Conservation (phyloP, 2,113 vertebrate species). For the Percopsis transmontana region DNA sequence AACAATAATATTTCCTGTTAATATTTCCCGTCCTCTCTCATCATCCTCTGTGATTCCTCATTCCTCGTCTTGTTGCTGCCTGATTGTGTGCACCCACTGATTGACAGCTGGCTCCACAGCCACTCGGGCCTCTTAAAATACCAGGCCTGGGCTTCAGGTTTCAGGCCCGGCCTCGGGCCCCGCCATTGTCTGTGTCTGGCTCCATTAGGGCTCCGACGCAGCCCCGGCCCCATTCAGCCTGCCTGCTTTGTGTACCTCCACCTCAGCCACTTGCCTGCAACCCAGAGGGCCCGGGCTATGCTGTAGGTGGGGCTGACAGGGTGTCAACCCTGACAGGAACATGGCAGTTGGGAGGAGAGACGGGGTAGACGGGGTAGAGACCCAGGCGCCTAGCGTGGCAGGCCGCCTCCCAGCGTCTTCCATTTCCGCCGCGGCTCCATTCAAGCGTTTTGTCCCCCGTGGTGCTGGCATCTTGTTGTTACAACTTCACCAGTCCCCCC, state of each 20-base stretch:
- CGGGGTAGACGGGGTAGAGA: slow-evolving; percentile 68
- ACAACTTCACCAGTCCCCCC: slow-evolving; percentile 44
- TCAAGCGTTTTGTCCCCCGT: slow-evolving; percentile 61
- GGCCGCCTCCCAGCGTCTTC: slow-evolving; percentile 62
- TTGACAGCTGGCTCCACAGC: slow-evolving; percentile 86
- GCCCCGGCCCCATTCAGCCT: slow-evolving; percentile 69
- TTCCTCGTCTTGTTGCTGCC: slow-evolving; percentile 61
- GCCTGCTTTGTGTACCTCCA: slow-evolving; percentile 71
- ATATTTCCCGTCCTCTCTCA: slow-evolving; percentile 67
- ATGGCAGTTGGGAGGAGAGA: slow-evolving; percentile 64
- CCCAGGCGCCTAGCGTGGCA: slow-evolving; percentile 70
- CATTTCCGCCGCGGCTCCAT: slow-evolving; percentile 58
- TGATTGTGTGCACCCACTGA: slow-evolving; percentile 81
- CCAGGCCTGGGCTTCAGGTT: slow-evolving; percentile 79
- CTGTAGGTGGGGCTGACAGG: slow-evolving; percentile 68
- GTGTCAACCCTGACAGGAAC: slow-evolving; percentile 68
- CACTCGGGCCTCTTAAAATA: slow-evolving; percentile 86
- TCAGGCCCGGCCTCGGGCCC: slow-evolving; percentile 80
- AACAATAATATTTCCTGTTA: slow-evolving; percentile 62
- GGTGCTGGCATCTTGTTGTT: slow-evolving; percentile 65
- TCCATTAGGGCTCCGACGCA: slow-evolving; percentile 71
- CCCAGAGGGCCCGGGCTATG: slow-evolving; percentile 63
- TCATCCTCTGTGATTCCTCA: slow-evolving; percentile 48
- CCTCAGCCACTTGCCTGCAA: slow-evolving; percentile 60
- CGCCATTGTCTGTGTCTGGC: slow-evolving; percentile 79